Conservation (phyloP, 2,888 invertebrate genomes). For the Lithophane semibrunnea region DNA sequence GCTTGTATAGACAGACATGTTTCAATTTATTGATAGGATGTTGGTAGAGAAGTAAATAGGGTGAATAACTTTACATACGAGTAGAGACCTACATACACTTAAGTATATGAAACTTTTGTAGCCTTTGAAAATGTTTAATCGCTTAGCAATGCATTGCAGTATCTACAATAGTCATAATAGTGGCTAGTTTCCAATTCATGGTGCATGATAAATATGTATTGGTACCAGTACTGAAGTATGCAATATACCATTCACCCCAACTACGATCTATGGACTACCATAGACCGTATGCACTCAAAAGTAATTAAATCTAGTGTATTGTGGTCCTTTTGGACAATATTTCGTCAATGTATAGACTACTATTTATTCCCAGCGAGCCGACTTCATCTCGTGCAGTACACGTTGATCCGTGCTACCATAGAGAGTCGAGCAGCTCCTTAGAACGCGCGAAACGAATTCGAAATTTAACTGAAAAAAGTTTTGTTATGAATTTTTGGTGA, state of each 20-base stretch:
- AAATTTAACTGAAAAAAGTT: slow-evolving; percentile 33
- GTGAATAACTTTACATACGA: background rate
- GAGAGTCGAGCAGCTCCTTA: slow-evolving; percentile 38
- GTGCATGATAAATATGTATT: slow-evolving; percentile 14
- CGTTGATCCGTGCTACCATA: slow-evolving; percentile 69
- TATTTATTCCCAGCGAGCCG: slow-evolving; percentile 75
- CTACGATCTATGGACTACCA: slow-evolving; percentile 2
- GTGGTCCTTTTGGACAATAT: slow-evolving; percentile 56
- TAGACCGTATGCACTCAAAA: slow-evolving; percentile 27
- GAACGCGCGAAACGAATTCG: slow-evolving; percentile 45
- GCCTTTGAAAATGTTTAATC: slow-evolving; percentile 22
- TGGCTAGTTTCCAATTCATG: slow-evolving; percentile 24
- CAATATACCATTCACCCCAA: slow-evolving; percentile 22
- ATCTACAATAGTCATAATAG: slow-evolving; percentile 28
- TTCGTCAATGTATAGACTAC: slow-evolving; percentile 57
- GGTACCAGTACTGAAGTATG: background rate
- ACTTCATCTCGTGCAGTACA: slow-evolving; percentile 75
- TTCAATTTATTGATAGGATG: slow-evolving; percentile 1
- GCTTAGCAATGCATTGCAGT: slow-evolving; percentile 18
- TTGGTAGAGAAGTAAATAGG: background rate
- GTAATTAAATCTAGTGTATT: slow-evolving; percentile 55
- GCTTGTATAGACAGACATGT: background rate
- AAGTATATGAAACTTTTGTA: slow-evolving; percentile 15
- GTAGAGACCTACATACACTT: background rate
- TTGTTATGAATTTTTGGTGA: slow-evolving; percentile 13